A percentile compares a stretch with the other conserved stretches of the same genome.
Evolutionary conservation across 1,140 invertebrate species (phyloP).

Genomic region (Euura saliciscinereae): DNA sequence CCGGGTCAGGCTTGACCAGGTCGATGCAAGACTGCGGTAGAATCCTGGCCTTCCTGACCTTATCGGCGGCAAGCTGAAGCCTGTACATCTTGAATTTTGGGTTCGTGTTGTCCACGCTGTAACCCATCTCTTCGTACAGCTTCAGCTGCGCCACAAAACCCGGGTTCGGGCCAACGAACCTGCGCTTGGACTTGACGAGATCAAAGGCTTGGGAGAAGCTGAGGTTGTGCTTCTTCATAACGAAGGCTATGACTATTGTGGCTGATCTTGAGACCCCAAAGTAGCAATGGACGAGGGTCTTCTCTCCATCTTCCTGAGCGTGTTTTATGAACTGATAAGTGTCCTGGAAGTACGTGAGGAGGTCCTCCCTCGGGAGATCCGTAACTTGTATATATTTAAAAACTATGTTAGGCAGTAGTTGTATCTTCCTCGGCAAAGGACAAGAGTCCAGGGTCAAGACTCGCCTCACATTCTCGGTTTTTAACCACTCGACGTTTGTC

Average conservation of each 20-base stretch:
- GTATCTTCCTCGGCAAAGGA: constrained; percentile 75
- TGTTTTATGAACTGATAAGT: constrained; percentile 75
- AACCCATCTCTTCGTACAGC: constrained; percentile 79
- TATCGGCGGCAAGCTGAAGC: constrained; percentile 78
- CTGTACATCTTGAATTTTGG: constrained; percentile 79
- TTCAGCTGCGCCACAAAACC: constrained; percentile 80
- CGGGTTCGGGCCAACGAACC: constrained; percentile 72
- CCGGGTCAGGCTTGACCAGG: constrained; percentile 80
- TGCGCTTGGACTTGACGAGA: constrained; percentile 67
- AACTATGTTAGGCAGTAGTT: constrained; percentile 68
- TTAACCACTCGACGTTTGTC: constrained; percentile 71
- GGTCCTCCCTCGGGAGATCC: constrained; percentile 81
- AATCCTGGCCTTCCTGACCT: constrained; percentile 82
- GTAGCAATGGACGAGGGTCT: constrained; percentile 82
- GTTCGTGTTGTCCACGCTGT: constrained; percentile 70
- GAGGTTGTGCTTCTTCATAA: constrained; percentile 82
- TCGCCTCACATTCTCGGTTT: constrained; percentile 71
- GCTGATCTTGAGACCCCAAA: constrained; percentile 87
- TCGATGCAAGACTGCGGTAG: constrained; percentile 77
- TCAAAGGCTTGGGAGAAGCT: constrained; percentile 75
- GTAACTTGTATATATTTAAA: constrained; percentile 81
- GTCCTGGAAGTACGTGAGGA: constrained; percentile 78
- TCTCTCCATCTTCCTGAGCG: constrained; percentile 62
- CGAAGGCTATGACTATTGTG: constrained; percentile 80
- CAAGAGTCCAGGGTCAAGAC: constrained; percentile 84